Percentiles rank a stretch among this genome's conserved stretches.
phyloP scores from a whole-genome alignment of 1,140 invertebrate species.

The Himalopsyche phryganea region DNA sequence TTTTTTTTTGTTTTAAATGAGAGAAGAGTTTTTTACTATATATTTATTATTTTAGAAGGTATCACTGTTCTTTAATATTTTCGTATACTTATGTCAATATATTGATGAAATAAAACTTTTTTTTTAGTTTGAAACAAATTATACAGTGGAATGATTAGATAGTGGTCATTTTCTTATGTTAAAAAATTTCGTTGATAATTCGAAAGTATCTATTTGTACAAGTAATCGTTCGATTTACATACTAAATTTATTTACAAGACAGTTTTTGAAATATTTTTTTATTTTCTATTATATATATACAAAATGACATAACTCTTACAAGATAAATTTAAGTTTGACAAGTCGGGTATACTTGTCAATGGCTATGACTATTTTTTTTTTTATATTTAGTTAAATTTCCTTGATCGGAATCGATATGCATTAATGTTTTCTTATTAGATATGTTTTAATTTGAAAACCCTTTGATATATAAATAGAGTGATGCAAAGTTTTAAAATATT shows the following conservation, averaged over 20 bases:
- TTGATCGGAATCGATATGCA: slow-evolving; percentile 31
- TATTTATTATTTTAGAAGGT: background rate
- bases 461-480: background rate
- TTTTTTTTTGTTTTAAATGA: background rate
- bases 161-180: slow-evolving; percentile 12
- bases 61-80: slow-evolving; percentile 18
- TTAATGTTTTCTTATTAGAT: slow-evolving; percentile 28
- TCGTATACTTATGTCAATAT: slow-evolving; percentile 17
- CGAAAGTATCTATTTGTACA: slow-evolving; percentile 32
- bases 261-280: background rate
- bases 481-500: no score
- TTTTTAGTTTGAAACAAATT: background rate
- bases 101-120: background rate
- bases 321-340: no score
- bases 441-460: slow-evolving; percentile 29
- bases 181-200: slow-evolving; percentile 32
- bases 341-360: background rate
- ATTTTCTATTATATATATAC: slow-evolving; percentile 10
- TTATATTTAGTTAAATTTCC: background rate
- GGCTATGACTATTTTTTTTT: background rate
- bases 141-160: background rate
- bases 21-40: background rate
- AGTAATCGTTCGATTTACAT: slow-evolving; percentile 22
- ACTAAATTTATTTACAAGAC: slow-evolving; percentile 25
- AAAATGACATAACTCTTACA: slow-evolving; percentile 7